Conservation (phyloP, 2,797 vertebrate species). For the Phyllotis vaccarum region DNA sequence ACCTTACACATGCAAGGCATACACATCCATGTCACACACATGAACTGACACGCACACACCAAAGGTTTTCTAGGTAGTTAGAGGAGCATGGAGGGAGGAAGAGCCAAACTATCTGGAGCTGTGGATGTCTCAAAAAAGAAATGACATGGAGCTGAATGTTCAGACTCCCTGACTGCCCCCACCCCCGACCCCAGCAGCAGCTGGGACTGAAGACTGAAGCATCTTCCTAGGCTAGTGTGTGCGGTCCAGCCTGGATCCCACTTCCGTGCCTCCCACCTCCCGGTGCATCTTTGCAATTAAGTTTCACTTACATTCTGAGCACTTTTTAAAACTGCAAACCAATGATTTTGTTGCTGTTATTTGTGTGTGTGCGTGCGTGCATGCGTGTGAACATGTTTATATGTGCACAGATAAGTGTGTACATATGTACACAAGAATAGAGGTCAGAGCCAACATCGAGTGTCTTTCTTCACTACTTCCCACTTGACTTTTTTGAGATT, state of each 20-base stretch:
- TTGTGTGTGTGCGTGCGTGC: neutral
- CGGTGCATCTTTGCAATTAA: neutral
- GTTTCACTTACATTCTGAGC: neutral
- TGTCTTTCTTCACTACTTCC: neutral
- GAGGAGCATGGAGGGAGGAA: neutral
- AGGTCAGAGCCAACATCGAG: neutral
- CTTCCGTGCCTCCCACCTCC: constrained; percentile 42
- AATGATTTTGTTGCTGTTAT: neutral
- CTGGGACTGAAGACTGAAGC: fast-evolving
- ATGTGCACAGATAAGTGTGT: neutral
- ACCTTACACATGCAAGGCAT: neutral
- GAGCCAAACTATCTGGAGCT: neutral
- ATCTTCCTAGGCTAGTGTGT: fast-evolving
- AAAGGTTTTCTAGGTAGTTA: neutral
- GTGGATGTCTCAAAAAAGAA: fast-evolving
- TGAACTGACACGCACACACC: neutral
- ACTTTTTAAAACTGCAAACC: neutral
- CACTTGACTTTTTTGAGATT: neutral
- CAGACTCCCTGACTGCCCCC: fast-evolving
- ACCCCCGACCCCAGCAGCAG: fast-evolving
- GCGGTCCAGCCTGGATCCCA: fast-evolving
- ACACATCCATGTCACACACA: neutral
- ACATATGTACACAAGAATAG: too few relatives aligned
- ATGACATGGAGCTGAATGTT: fast-evolving
- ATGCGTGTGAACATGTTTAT: neutral